A percentile compares a stretch with the other conserved stretches of the same genome.
Evolutionary conservation across 2,797 vertebrate species (phyloP).

Genomic region (Enteromius treurensis): DNA sequence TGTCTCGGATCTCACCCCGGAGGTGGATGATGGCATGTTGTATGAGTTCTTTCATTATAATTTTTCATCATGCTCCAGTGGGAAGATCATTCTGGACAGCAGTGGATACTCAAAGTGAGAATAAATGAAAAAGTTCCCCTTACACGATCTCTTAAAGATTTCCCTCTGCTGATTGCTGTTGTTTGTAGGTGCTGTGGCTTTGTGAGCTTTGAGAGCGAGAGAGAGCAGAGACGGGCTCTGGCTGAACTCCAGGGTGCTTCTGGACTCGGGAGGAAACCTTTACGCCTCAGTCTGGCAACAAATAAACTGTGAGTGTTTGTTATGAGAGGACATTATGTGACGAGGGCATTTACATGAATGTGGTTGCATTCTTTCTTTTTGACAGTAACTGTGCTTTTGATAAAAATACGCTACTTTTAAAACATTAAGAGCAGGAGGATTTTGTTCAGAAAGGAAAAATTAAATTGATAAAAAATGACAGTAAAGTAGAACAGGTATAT

Average conservation of each 20-base stretch:
- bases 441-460: not conserved
- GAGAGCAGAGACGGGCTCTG: conserved; percentile 88
- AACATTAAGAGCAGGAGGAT: not conserved
- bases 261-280: conserved; percentile 86
- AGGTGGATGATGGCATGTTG: conserved; percentile 94
- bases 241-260: conserved; percentile 88
- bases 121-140: not conserved
- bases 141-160: not conserved
- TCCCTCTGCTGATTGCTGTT: not conserved
- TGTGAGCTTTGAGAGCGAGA: conserved; percentile 90
- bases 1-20: conserved; percentile 90
- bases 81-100: conserved; percentile 92
- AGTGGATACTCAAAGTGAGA: conserved; percentile 91
- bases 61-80: conserved; percentile 89
- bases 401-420: not conserved
- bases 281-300: conserved; percentile 88
- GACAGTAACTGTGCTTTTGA: not conserved
- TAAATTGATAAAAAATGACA: not conserved
- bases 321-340: not conserved
- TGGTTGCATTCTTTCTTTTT: not conserved
- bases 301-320: conserved; percentile 85
- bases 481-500: not conserved
- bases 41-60: conserved; percentile 95
- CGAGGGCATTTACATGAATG: not conserved
- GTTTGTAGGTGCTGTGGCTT: conserved; percentile 88